Base-by-base conservation (phyloP, 2,113 vertebrate species). In the Ploceus nigricollis region DNA sequence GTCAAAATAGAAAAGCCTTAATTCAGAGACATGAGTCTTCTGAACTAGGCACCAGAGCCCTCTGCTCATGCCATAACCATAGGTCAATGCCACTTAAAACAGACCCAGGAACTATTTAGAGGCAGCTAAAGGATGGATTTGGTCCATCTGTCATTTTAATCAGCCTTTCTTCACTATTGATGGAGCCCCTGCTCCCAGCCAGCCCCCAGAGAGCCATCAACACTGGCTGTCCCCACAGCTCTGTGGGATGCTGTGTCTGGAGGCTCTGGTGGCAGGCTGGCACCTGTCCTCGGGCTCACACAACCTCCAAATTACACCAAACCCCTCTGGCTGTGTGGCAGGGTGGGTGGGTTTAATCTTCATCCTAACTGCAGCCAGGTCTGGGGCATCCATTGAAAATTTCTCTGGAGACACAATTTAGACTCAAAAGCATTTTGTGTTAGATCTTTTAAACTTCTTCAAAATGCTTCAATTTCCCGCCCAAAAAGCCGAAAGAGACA, bases 31-130 rank as follows among this genome's bases (percentile, higher is more conserved):
- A 50, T 23, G 70, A 80, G 65, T 86, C 77, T 85, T 76, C 72
- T 61, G 80, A 94, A 96, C 64, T 58, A 64, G 92, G 92, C 94
- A 90, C 87, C 77, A 85, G 93, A 90, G 92, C 47, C 84, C 87
- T 86, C 87, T 86, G 83, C 63, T 28, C 40, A n/a, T 13, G 82
- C 88, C 57, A 45, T 88, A 54, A 95, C 42, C 92, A 63, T 88
- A 92, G 93, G 93, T 96, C 95, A 97, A 51, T 85, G 85, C 73
- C 92, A 95, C 96, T 90, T 92, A 82, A 95, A 97, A 94, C 87
- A 80, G 50, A 82, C 84, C 87, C 35, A 69, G 68, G 83, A 81
- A 69, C 87, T 89, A 91, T 79, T 94, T 73, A 96, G 92, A 86
- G 84, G 61, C 66, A 84, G 40, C 51, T 13, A 69, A 63, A 92